Percentiles rank a stretch among this genome's conserved stretches.
These are phyloP conservation scores for Lasioglossum malachurum DNA, from an alignment of 2,888 invertebrate genomes.

Conservation along the genomic window DNA sequence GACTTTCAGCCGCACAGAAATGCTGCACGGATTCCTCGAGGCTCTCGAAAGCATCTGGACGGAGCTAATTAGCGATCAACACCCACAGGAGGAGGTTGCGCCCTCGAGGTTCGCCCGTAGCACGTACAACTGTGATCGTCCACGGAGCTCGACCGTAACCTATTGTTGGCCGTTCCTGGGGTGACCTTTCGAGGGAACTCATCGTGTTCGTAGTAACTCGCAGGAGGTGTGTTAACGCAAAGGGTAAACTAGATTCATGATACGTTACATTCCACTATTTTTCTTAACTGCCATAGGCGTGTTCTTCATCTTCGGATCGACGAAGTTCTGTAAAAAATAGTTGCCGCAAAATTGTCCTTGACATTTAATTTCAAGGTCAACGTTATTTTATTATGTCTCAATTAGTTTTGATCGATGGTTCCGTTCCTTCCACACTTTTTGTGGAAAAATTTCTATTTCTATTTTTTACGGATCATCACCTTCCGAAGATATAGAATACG, in stretches of 20 bases:
- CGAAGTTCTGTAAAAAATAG: too few species aligned
- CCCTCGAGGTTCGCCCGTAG: slow-evolving; percentile 52
- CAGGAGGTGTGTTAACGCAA: slow-evolving; percentile 51
- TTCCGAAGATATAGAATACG: too few species aligned
- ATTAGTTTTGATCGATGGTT: too few species aligned
- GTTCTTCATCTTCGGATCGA: too few species aligned
- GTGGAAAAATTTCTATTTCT: too few species aligned
- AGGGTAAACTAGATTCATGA: slow-evolving; percentile 8
- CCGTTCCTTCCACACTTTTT: too few species aligned
- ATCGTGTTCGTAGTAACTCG: slow-evolving; percentile 45
- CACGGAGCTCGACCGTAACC: slow-evolving; percentile 8
- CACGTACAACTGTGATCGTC: slow-evolving; percentile 13
- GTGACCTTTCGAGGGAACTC: slow-evolving; percentile 47
- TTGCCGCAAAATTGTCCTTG: too few species aligned
- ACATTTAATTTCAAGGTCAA: too few species aligned
- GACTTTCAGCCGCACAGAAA: slow-evolving; percentile 27
- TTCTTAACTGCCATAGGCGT: neutral
- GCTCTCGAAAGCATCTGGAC: slow-evolving; percentile 46
- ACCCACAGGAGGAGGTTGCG: slow-evolving; percentile 44
- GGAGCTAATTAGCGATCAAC: slow-evolving; percentile 72
- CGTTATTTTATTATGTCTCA: too few species aligned
- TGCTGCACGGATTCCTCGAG: slow-evolving; percentile 62
- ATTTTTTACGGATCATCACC: too few species aligned
- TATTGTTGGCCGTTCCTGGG: slow-evolving; percentile 57
- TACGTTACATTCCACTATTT: neutral